These are phyloP conservation scores for Stenolophus ochropezus DNA, from an alignment of 2,888 invertebrate species.

Conservation along the genomic window DNA sequence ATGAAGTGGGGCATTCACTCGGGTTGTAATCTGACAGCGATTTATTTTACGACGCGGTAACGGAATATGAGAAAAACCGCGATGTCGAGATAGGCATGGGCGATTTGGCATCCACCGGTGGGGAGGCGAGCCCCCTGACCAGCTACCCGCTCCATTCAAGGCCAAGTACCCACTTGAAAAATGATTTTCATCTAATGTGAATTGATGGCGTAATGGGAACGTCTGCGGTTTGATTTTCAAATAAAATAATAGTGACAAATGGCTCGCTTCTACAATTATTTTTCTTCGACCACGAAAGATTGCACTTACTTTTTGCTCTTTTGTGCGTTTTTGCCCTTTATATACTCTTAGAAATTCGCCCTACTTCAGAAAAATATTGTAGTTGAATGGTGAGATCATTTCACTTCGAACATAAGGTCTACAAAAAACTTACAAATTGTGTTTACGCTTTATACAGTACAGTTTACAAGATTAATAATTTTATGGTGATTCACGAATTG, in stretches of 20 bases:
- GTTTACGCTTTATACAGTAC: too few species aligned
- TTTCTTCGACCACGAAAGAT: too few species aligned
- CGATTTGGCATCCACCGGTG: background rate
- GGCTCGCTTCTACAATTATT: background rate
- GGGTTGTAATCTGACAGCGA: background rate
- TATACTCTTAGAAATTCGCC: too few species aligned
- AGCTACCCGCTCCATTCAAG: background rate
- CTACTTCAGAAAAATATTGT: too few species aligned
- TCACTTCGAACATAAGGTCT: too few species aligned
- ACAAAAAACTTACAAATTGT: too few species aligned
- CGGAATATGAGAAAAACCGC: background rate
- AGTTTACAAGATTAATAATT: too few species aligned
- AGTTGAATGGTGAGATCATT: too few species aligned
- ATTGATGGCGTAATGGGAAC: conserved; percentile 37
- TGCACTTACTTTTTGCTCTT: too few species aligned
- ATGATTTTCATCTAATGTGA: conserved; percentile 28
- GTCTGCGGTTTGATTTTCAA: conserved; percentile 22
- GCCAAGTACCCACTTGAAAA: background rate
- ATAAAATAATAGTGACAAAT: conserved; percentile 30
- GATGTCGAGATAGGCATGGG: background rate
- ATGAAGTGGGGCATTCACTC: background rate
- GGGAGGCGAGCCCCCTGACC: too few species aligned
- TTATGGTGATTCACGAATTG: too few species aligned
- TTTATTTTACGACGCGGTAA: background rate
- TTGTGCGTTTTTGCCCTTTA: too few species aligned